Percentiles rank a stretch among this genome's conserved stretches.
These are phyloP conservation scores for Fistularia commersonii DNA, from an alignment of 2,797 vertebrate species.

Conservation along the genomic window DNA sequence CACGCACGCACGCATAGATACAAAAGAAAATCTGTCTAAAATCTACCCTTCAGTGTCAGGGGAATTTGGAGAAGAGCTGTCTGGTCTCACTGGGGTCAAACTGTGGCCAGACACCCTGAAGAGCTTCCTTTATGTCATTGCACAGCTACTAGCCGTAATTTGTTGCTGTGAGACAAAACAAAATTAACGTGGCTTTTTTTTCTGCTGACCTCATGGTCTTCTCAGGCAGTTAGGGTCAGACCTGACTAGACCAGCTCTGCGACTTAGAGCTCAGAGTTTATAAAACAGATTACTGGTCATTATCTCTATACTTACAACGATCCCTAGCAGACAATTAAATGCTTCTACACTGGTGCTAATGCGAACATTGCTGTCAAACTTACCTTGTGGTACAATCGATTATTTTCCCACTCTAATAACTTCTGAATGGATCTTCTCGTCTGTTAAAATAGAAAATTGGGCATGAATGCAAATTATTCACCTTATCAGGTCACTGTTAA, in stretches of 20 bases:
- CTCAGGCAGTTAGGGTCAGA: constrained; percentile 42
- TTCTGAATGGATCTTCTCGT: constrained; percentile 98
- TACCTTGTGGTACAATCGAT: constrained; percentile 99
- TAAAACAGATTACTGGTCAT: constrained; percentile 50
- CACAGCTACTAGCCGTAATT: constrained; percentile 71
- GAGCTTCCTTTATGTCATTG: constrained; percentile 72
- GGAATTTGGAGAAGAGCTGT: constrained; percentile 58
- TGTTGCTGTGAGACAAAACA: constrained; percentile 76
- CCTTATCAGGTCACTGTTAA: constrained; percentile 63
- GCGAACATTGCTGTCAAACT: constrained; percentile 40
- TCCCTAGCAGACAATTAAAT: constrained; percentile 23
- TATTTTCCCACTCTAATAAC: constrained; percentile 98
- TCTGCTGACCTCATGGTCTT: constrained; percentile 66
- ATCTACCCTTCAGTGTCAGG: constrained; percentile 53
- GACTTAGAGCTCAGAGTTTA: constrained; percentile 34
- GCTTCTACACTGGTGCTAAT: constrained; percentile 41
- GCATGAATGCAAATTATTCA: constrained; percentile 24
- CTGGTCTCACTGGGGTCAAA: constrained; percentile 71
- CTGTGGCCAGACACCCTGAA: constrained; percentile 74
- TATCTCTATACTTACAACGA: constrained; percentile 39
- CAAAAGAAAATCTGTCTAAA: constrained; percentile 62
- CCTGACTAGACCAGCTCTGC: constrained; percentile 50
- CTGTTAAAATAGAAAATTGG: constrained; percentile 65
- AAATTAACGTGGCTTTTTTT: constrained; percentile 65
- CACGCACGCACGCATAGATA: constrained; percentile 32